Evolutionary conservation across 2,797 vertebrate species (phyloP), one percentile per base, ranked within the genome.

Genomic region (Lindbergichthys nudifrons): DNA sequence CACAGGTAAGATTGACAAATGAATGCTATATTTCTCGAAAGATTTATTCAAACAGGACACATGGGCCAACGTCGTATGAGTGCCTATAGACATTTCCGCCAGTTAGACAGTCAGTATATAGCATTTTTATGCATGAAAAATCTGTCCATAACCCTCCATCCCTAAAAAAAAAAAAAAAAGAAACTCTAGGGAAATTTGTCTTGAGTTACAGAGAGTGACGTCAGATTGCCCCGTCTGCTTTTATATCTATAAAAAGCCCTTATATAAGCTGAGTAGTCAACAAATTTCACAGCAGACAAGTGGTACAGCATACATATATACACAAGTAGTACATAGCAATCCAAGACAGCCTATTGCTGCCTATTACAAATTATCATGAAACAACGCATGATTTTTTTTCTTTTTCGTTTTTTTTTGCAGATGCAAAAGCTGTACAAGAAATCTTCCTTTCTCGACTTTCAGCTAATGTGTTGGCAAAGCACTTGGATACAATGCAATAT

Each of bases 181-280:
- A 83, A 78, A 32, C 42, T 82, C 80, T 51, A 65, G 78, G 84
- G 86, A 89, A 87, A 89, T 82, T 83, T 67, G 50, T 87, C 80
- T 86, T 48, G 47, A 83, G 79, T 88, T 91, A 69, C 71, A 87
- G 83, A 86, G 86, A 87, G 83, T 87, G 91, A 92, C 61, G 75
- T 88, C 82, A 78, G 79, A 74, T 90, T 79, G 70, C 89, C 86
- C 88, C 72, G 89, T 93, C 90, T 93, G 88, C 87, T 88, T 92
- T 92, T 79, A 90, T 82, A 80, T 87, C 82, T 93, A 92, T 84
- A 92, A 93, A 93, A 94, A 95, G 94, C 95, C 95, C 95, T 95
- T 95, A 91, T 93, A 93, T 92, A 92, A 93, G 92, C 84, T 90
- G 92, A 89, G 90, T 92, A 88, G 83, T 93, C 85, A 89, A 94